phyloP scores from a whole-genome alignment of 2,113 vertebrate species.

The Catharus fuscescens region DNA sequence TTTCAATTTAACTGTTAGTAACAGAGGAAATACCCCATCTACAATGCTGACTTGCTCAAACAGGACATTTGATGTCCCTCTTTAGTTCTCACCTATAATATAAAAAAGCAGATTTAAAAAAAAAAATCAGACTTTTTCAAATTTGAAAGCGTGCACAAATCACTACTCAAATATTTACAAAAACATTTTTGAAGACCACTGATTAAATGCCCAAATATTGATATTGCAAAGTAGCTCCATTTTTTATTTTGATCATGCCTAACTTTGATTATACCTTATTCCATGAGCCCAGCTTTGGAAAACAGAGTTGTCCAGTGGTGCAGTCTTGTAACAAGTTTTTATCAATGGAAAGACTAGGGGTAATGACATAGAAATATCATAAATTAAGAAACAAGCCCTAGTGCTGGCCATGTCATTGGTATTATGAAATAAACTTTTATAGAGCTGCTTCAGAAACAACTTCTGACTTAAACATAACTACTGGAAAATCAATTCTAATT shows the following conservation, averaged over 20 bases:
- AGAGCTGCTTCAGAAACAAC: not conserved
- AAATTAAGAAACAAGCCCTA: not conserved
- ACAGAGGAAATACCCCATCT: not conserved
- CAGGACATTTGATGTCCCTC: not conserved
- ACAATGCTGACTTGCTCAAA: not conserved
- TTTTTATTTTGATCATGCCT: not conserved
- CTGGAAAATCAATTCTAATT: not conserved
- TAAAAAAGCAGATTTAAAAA: not conserved
- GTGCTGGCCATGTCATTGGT: accelerated
- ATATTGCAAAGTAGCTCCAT: not conserved
- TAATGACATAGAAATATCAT: not conserved
- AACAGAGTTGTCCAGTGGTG: not conserved
- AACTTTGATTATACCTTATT: not conserved
- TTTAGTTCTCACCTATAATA: not conserved
- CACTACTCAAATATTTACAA: not conserved
- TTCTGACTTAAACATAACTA: not conserved
- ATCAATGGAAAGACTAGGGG: not conserved
- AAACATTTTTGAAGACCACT: not conserved
- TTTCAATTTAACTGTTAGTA: not conserved
- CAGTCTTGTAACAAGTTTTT: not conserved
- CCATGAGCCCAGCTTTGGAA: not conserved
- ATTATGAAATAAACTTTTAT: not conserved
- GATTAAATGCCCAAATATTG: not conserved
- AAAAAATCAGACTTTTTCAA: not conserved
- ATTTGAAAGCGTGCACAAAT: not conserved